phyloP scores from a whole-genome alignment of 2,888 invertebrate species.

The Arge pagana region DNA sequence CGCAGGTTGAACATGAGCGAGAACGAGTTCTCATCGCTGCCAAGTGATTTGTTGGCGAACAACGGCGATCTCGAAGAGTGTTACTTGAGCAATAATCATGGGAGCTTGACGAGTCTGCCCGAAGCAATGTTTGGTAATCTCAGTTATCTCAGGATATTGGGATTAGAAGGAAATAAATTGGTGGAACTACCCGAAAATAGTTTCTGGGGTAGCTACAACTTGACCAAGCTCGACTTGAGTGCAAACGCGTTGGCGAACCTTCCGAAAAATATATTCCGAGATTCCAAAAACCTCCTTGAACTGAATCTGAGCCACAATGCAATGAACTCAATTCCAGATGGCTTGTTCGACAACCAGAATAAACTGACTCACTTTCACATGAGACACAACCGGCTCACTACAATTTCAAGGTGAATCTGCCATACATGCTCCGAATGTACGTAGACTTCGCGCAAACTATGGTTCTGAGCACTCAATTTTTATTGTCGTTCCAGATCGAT shows the following conservation, averaged over 20 bases:
- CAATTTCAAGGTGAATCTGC: constrained; percentile 66
- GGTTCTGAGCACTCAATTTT: neutral
- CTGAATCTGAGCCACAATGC: constrained; percentile 72
- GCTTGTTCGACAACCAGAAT: constrained; percentile 64
- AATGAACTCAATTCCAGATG: constrained; percentile 64
- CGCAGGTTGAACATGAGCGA: constrained; percentile 68
- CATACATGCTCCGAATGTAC: no score
- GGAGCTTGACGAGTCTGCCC: constrained; percentile 64
- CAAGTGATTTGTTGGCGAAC: constrained; percentile 64
- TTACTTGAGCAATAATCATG: constrained; percentile 44
- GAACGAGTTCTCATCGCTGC: constrained; percentile 70
- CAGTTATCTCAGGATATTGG: constrained; percentile 62
- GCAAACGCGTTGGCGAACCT: constrained; percentile 61
- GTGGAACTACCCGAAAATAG: constrained; percentile 65
- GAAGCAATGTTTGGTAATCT: constrained; percentile 66
- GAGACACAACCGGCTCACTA: constrained; percentile 66
- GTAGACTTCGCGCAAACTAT: constrained; percentile 29
- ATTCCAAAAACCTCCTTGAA: constrained; percentile 65
- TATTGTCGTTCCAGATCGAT: constrained; percentile 48
- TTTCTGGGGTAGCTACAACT: constrained; percentile 65
- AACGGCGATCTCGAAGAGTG: constrained; percentile 64
- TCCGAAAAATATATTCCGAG: constrained; percentile 67
- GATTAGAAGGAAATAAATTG: constrained; percentile 65
- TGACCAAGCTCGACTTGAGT: constrained; percentile 67
- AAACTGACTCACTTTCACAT: constrained; percentile 67